phyloP scores from a whole-genome alignment of 2,888 invertebrate species.

The Opisthograptis luteolata region DNA sequence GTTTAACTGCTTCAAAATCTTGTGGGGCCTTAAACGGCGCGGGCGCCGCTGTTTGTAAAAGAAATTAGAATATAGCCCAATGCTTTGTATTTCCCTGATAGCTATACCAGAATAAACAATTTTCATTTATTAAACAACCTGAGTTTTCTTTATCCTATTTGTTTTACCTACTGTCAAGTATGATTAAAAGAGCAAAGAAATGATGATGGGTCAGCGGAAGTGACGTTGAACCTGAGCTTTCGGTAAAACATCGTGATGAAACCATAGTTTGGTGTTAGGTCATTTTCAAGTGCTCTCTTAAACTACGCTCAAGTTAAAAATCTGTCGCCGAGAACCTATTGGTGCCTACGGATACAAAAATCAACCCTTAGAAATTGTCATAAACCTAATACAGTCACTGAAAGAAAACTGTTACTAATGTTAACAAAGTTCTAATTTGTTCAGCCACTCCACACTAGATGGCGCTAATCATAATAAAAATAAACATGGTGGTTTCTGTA shows the following conservation, averaged over 20 bases:
- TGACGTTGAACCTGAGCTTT: too few species aligned
- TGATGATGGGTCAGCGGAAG: too few species aligned
- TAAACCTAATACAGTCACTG: too few species aligned
- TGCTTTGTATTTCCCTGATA: constrained; percentile 83
- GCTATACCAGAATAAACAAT: constrained; percentile 87
- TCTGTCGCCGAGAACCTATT: too few species aligned
- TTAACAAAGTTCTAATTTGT: background rate
- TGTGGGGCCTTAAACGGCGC: constrained; percentile 65
- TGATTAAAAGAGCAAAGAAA: too few species aligned
- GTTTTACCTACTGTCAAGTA: background rate
- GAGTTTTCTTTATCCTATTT: constrained; percentile 56
- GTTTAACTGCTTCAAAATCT: constrained; percentile 18
- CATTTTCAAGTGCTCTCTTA: too few species aligned
- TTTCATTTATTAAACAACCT: constrained; percentile 46
- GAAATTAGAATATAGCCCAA: constrained; percentile 86
- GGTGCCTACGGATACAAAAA: too few species aligned
- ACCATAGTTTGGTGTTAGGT: too few species aligned
- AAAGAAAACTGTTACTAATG: too few species aligned
- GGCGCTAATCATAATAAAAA: constrained; percentile 42
- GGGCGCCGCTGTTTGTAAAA: constrained; percentile 59
- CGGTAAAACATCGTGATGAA: too few species aligned
- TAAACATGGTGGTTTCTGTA: background rate
- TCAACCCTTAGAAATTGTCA: too few species aligned
- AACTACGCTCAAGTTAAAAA: too few species aligned
- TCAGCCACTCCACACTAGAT: constrained; percentile 57